A percentile compares a stretch with the other conserved stretches of the same genome.
Evolutionary conservation across 2,797 vertebrate genomes (phyloP).

Genomic region (Poeciliopsis turneri): DNA sequence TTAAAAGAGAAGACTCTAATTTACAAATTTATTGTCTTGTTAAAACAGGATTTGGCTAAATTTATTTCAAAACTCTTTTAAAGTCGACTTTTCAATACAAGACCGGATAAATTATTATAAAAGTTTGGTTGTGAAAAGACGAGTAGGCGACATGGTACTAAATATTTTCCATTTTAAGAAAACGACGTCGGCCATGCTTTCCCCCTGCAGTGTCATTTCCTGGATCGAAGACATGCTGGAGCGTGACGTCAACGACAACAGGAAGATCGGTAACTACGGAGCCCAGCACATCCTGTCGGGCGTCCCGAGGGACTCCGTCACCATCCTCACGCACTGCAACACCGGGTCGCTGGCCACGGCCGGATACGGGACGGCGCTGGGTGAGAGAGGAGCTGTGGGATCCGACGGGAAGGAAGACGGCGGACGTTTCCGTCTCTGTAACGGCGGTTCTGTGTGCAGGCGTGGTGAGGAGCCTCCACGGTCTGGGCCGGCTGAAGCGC

Average conservation of each 20-base stretch:
- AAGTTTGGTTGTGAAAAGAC: no score
- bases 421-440: background rate
- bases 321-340: conserved; percentile 93
- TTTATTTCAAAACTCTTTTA: no score
- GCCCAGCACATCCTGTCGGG: conserved; percentile 87
- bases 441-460: conserved; percentile 71
- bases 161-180: no score
- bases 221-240: conserved; percentile 89
- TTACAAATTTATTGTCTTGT: no score
- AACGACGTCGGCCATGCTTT: no score
- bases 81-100: no score
- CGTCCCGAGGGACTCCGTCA: conserved; percentile 82
- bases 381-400: conserved; percentile 68
- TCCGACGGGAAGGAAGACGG: conserved; percentile 3
- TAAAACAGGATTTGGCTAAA: no score
- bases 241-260: conserved; percentile 89
- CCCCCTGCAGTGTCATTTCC: conserved; percentile 82
- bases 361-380: conserved; percentile 92
- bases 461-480: conserved; percentile 88
- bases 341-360: conserved; percentile 91
- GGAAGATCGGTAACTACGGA: conserved; percentile 88
- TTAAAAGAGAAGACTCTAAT: no score
- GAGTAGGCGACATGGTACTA: no score
- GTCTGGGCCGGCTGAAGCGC: conserved; percentile 81
- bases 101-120: no score